phyloP scores from a whole-genome alignment of 1,140 invertebrate genomes.

The Conopomorpha cramerella region DNA sequence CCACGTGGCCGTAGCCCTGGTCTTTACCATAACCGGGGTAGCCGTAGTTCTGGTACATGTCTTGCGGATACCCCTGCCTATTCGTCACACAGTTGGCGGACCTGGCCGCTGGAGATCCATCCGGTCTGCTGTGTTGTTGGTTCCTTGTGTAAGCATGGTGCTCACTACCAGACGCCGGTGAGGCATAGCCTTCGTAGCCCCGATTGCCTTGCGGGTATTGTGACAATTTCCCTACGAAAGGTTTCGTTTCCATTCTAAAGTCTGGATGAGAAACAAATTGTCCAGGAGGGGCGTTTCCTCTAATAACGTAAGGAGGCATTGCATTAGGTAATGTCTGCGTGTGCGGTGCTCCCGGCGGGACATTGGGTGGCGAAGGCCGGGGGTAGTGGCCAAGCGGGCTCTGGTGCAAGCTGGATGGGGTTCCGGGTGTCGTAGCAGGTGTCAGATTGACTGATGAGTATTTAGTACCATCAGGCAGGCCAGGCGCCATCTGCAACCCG shows the following conservation, averaged over 20 bases:
- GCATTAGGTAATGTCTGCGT: slow-evolving; percentile 62
- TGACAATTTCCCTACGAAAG: slow-evolving; percentile 44
- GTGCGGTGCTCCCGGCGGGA: slow-evolving; percentile 59
- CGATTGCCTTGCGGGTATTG: slow-evolving; percentile 49
- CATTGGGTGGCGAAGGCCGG: slow-evolving; percentile 65
- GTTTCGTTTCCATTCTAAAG: slow-evolving; percentile 51
- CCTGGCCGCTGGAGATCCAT: slow-evolving; percentile 27
- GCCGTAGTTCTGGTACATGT: slow-evolving; percentile 62
- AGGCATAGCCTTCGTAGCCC: slow-evolving; percentile 35
- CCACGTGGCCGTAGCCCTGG: slow-evolving; percentile 46
- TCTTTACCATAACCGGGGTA: slow-evolving; percentile 51
- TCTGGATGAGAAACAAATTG: slow-evolving; percentile 50
- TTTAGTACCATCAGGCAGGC: slow-evolving; percentile 37
- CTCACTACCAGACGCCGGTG: slow-evolving; percentile 24
- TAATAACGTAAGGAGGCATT: slow-evolving; percentile 60
- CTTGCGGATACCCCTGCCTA: slow-evolving; percentile 45
- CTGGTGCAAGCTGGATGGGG: slow-evolving; percentile 63
- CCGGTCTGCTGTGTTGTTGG: slow-evolving; percentile 31
- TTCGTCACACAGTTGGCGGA: slow-evolving; percentile 39
- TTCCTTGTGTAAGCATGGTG: slow-evolving; percentile 33
- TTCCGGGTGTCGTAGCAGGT: slow-evolving; percentile 68
- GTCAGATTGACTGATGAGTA: slow-evolving; percentile 66
- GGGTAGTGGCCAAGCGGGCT: slow-evolving; percentile 64
- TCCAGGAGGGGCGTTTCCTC: slow-evolving; percentile 50
- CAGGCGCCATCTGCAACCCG: slow-evolving; percentile 28